Conservation (phyloP, 2,888 invertebrate genomes). For the Coelopa pilipes region DNA sequence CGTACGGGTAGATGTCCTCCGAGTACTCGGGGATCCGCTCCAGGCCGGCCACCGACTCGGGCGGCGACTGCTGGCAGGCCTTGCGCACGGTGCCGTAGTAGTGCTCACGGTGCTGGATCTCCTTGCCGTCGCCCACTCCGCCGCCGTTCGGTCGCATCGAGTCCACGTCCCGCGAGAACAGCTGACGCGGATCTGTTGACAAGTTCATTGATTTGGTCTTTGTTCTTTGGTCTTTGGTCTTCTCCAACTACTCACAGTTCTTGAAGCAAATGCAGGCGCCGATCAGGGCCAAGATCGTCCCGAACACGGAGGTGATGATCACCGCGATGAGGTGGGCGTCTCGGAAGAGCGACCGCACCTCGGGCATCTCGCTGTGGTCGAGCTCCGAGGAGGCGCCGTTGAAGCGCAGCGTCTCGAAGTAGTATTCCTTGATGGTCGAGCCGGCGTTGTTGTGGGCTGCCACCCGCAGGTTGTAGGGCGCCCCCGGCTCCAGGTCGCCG, state of each 20-base stretch:
- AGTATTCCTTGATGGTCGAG: conserved; percentile 71
- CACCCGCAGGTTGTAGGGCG: conserved; percentile 69
- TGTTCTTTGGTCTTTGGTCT: too few relatives aligned
- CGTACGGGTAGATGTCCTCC: conserved; percentile 73
- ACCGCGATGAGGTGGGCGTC: conserved; percentile 63
- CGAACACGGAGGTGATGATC: conserved; percentile 64
- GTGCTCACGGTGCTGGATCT: conserved; percentile 68
- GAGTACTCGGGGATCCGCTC: conserved; percentile 72
- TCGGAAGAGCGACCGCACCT: conserved; percentile 54
- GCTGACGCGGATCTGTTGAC: conserved; percentile 55
- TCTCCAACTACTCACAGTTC: conserved; percentile 69
- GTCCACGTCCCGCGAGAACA: conserved; percentile 56
- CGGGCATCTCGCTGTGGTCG: conserved; percentile 53
- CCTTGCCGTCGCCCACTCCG: conserved; percentile 51
- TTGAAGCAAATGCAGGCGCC: conserved; percentile 70
- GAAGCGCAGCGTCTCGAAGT: conserved; percentile 71
- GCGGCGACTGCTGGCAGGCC: conserved; percentile 66
- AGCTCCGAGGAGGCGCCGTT: conserved; percentile 64
- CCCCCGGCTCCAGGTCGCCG: conserved; percentile 69
- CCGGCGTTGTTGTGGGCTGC: conserved; percentile 75
- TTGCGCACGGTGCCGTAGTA: conserved; percentile 70
- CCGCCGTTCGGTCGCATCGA: conserved; percentile 52
- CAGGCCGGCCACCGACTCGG: conserved; percentile 65
- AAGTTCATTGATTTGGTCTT: not conserved
- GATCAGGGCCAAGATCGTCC: conserved; percentile 70